Base-by-base conservation (phyloP, 2,888 invertebrate species). In the Drosophila histrio region DNA sequence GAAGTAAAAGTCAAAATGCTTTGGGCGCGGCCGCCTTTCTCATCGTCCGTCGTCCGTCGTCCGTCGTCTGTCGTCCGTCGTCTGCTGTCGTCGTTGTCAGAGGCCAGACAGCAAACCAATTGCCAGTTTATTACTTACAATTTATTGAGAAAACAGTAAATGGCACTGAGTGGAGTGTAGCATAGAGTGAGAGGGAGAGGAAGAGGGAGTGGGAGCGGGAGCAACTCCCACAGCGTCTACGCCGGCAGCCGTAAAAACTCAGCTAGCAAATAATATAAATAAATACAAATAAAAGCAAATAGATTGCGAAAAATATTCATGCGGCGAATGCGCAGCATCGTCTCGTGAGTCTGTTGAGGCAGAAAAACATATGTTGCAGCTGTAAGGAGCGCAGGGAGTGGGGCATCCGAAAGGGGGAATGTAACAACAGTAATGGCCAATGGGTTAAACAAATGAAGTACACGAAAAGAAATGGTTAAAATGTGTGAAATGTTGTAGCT, bases 61-160 rank as follows among this genome's bases (percentile, higher is more conserved):
- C 59, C 13, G 9, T 22, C 50, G 30, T 58, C 47, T 32, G 8
- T 9, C 44, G 34, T 24, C 57, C 49, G 30, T 44, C 38, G 47
- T 39, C 28, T 26, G 21, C 26, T 44, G 43, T 38, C 30, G 54
- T 36, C 43, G 73, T 73, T 75, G 73, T 75, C 77, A 77, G 74
- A 62, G 77, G 75, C 77, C 72, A 75, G 75, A 75, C 77, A 77
- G 77, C 72, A 64, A 87, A 81, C 83, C 87, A 85, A 87, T 87
- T 83, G 81, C 73, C 87, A 87, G 79, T 87, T 87, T 83, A 84
- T 83, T 83, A 84, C 87, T 81, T 70, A 76, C 76, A 87, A 87
- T 87, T 83, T 87, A 84, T 87, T 83, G 87, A 53, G 50, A 72
- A 72, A 78, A 67, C 72, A 70, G 72, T 64, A 70, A 78, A 75